Base-by-base conservation (phyloP, 2,797 vertebrate genomes). In the Melanotaenia pygmaea region DNA sequence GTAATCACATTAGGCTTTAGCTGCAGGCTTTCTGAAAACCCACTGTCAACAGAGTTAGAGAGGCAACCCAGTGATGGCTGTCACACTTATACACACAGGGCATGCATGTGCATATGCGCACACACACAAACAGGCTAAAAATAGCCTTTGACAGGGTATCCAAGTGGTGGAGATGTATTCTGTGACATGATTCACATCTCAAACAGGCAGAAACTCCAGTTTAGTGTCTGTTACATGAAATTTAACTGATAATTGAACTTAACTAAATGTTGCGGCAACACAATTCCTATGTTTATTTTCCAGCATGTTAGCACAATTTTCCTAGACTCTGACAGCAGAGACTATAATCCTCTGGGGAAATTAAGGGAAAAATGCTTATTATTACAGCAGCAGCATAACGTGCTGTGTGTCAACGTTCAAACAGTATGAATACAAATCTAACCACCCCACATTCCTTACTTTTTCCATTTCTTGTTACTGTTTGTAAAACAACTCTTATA, bases 1-100 rank as follows among this genome's bases (percentile, higher is more conserved):
- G 80, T 93, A 92, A 92, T 91, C 91, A 93, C 85, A 92, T 93
- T 91, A 91, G 87, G 83, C 87, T 90, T 86, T 86, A 85, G 90
- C 88, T 87, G 76, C 81, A 73, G 88, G 81, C 85, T 88, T 70
- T 86, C 81, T 85, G 74, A 84, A 89, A 91, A 86, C 75, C 85
- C 80, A 89, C 83, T 87, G 82, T 87, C 86, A 90, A 91, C 70
- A 77, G 83, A 86, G 76, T 83, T 78, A 74, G 72, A 61, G 69
- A 80, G 77, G 74, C 81, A 74, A 72, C 71, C 62, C 83, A 56
- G 69, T 86, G 90, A 93, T 74, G 84, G 81, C 85, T 84, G 86
- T 89, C 88, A 90, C 85, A 86, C 70, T 80, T 73, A 76, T 75
- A 64, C 72, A 74, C 73, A 76, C 32, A 13, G 54, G 47, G 35